These are phyloP conservation scores for Corticium candelabrum DNA, from an alignment of 37 sponge, comb jelly and placozoan species.

Conservation along the genomic window DNA sequence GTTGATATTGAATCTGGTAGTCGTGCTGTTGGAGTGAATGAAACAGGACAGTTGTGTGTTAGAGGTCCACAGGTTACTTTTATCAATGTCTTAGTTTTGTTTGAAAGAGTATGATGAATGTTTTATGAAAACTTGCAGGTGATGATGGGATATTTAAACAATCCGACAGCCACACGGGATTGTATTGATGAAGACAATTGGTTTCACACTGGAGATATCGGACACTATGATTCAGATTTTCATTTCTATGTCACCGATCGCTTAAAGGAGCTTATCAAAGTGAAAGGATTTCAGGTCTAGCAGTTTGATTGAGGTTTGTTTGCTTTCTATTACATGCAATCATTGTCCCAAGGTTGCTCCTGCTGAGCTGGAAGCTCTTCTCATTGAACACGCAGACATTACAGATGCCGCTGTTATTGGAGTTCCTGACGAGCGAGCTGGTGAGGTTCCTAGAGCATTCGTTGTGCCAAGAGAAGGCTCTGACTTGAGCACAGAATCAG, in stretches of 20 bases:
- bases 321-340: too few relatives aligned
- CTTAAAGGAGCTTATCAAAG: constrained; percentile 88
- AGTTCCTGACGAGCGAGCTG: constrained; percentile 60
- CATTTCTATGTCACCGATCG: constrained; percentile 79
- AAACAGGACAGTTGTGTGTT: constrained; percentile 62
- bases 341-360: too few relatives aligned
- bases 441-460: constrained; percentile 82
- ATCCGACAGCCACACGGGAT: constrained; percentile 41
- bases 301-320: too few relatives aligned
- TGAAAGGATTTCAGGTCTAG: constrained; percentile 81
- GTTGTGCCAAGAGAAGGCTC: constrained; percentile 57
- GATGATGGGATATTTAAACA: constrained; percentile 84
- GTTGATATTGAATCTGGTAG: constrained; percentile 40
- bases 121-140: too few relatives aligned
- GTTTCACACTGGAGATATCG: constrained; percentile 76
- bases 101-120: too few relatives aligned
- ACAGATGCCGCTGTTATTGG: constrained; percentile 81
- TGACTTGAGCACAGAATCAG: constrained; percentile 40
- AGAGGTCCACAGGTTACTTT: constrained; percentile 44
- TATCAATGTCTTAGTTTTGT: neutral
- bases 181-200: constrained; percentile 62
- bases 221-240: constrained; percentile 62
- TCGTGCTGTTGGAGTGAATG: constrained; percentile 1
- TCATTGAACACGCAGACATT: constrained; percentile 58
- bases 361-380: constrained; percentile 79